Evolutionary conservation across 2,113 vertebrate genomes (phyloP).

Genomic region (Scortum barcoo): DNA sequence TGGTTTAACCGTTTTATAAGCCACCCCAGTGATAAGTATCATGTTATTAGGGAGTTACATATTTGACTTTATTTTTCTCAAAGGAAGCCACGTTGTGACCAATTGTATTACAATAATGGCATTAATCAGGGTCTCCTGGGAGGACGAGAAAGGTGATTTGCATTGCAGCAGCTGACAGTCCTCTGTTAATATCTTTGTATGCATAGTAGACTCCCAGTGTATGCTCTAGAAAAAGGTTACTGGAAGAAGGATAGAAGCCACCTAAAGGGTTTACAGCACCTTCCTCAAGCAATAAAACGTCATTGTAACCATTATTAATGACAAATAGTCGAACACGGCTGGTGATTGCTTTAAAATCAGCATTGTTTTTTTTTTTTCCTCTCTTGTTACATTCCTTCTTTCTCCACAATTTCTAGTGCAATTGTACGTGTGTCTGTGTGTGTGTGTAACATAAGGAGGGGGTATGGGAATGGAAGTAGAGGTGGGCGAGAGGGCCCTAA

Average conservation of each 20-base stretch:
- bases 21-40: conserved; percentile 83
- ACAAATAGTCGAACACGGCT: conserved; percentile 43
- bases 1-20: conserved; percentile 85
- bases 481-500: conserved; percentile 78
- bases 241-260: conserved; percentile 42
- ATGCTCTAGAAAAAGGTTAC: conserved; percentile 47
- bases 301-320: conserved; percentile 22
- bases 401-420: conserved; percentile 10
- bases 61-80: conserved; percentile 85
- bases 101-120: conserved; percentile 83
- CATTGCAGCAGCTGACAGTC: conserved; percentile 64
- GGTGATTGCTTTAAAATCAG: conserved; percentile 59
- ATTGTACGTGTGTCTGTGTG: conserved; percentile 29
- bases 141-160: conserved; percentile 75
- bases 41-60: conserved; percentile 84
- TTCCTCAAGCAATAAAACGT: conserved; percentile 34
- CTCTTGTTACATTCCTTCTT: conserved; percentile 54
- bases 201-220: conserved; percentile 24
- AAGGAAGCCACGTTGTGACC: conserved; percentile 74
- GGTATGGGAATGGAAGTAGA: conserved; percentile 76
- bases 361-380: conserved; percentile 25
- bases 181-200: conserved; percentile 56
- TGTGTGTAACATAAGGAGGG: conserved; percentile 66
- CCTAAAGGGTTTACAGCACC: conserved; percentile 45
- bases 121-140: conserved; percentile 81